Evolutionary conservation across 2,113 vertebrate species (phyloP), one percentile per base, ranked within the genome.

Genomic region (Lophura nycthemera): DNA sequence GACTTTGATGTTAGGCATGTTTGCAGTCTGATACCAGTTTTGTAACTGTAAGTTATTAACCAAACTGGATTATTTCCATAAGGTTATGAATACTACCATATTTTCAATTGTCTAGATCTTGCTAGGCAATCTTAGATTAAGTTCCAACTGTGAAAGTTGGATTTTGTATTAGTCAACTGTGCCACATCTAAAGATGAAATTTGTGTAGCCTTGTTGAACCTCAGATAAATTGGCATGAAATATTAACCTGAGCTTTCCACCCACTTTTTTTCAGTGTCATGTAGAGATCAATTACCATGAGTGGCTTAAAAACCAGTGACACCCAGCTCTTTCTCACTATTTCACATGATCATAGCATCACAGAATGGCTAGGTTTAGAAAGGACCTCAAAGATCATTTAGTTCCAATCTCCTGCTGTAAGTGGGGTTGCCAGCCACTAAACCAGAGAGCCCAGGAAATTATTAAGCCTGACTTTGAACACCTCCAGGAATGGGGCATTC

Each of bases 61-160:
- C 66, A 88, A 78, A 61, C 38, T 56, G 61, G 38, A 50, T 69
- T 91, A 38, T 86, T 91, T 92, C 45, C 88, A 90, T 66, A 57
- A 83, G 40, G 60, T 88, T 94, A 63, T 54, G 40, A 88, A 89
- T 83, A 14, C 42, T 86, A 76, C 71, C 90, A n/a, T 52, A 47
- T 92, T 88, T 95, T 82, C 66, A 89, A 10, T 88, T 73, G 65
- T 83, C 75, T 89, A 83, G 82, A 86, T 61, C 71, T 86, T 25
- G 14, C 42, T 48, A 80, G 43, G n/a, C 52, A 85, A 48, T 11
- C 11, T 79, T 30, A 63, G 43, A n/a, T 77, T 57, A 14, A 6
- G 8, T 78, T 88, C 42, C 79, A 45, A 56, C 16, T 30, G 22
- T 0, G 14, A 72, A 81, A 82, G 21, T 8, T 54, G 29, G 29